Evolutionary conservation across 2,113 vertebrate genomes (phyloP).

Genomic region (Zosterops hypoxanthus): DNA sequence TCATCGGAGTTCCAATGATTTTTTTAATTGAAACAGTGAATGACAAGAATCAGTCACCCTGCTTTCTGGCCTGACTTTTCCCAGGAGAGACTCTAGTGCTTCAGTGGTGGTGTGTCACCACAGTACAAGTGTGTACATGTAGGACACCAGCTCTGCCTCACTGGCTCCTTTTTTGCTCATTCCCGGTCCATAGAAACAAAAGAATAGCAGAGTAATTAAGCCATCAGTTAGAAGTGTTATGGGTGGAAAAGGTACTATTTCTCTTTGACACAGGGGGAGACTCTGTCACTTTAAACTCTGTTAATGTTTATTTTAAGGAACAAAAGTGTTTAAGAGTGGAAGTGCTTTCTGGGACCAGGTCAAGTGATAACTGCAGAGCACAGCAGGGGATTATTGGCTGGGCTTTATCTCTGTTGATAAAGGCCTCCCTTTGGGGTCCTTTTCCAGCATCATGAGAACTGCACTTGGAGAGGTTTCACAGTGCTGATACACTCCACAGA

Average conservation of each 20-base stretch:
- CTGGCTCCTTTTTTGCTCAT: background rate
- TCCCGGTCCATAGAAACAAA: background rate
- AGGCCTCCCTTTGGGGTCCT: slow-evolving; percentile 37
- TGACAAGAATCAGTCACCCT: background rate
- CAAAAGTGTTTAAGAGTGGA: slow-evolving; percentile 56
- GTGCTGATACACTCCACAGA: background rate
- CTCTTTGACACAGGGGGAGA: background rate
- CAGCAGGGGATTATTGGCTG: slow-evolving; percentile 41
- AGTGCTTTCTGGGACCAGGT: slow-evolving; percentile 46
- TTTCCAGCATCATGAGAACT: slow-evolving; percentile 53
- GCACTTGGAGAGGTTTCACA: background rate
- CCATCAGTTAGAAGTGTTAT: background rate
- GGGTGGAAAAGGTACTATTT: background rate
- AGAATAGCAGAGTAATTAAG: background rate
- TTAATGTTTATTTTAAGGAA: slow-evolving; percentile 69
- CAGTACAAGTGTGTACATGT: rapidly evolving
- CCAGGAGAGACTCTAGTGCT: background rate
- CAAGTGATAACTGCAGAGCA: slow-evolving; percentile 45
- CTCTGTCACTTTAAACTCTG: slow-evolving; percentile 30
- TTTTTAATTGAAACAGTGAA: background rate
- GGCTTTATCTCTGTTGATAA: slow-evolving; percentile 62
- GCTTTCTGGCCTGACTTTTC: background rate
- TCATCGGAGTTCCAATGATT: rapidly evolving
- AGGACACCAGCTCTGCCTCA: background rate
- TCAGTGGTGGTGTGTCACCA: background rate